Conservation (phyloP, 2,888 invertebrate species). For the Hoplodrina blanda region DNA sequence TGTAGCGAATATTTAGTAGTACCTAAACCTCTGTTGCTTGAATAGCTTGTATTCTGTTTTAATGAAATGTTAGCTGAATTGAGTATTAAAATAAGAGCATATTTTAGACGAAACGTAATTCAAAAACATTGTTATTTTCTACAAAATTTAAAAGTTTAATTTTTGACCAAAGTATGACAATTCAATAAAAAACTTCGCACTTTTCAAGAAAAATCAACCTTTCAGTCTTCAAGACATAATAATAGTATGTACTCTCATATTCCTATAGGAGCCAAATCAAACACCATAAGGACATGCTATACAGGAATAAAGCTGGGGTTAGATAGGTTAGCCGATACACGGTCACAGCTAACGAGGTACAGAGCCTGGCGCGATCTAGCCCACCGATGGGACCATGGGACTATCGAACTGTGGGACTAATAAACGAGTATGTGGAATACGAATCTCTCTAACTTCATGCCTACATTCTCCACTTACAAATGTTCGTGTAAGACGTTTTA, state of each 20-base stretch:
- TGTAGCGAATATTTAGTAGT: background rate
- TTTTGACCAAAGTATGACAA: too few species aligned
- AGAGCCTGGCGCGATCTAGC: conserved; percentile 44
- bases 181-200: too few species aligned
- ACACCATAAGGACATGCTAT: conserved; percentile 35
- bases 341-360: conserved; percentile 75
- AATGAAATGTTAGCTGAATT: background rate
- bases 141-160: too few species aligned
- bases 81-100: background rate
- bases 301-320: conserved; percentile 62
- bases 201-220: background rate
- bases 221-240: background rate
- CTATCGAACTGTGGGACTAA: conserved; percentile 30
- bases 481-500: conserved; percentile 44
- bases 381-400: conserved; percentile 52
- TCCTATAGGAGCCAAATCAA: conserved; percentile 34
- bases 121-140: too few species aligned
- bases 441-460: conserved; percentile 38
- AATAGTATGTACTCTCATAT: conserved; percentile 7
- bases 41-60: background rate
- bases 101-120: too few species aligned
- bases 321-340: conserved; percentile 76
- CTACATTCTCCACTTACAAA: conserved; percentile 34
- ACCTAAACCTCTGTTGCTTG: conserved; percentile 1
- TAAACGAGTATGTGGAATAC: conserved; percentile 45